Evolutionary conservation across 2,888 invertebrate genomes (phyloP).

Genomic region (Amiota minor): DNA sequence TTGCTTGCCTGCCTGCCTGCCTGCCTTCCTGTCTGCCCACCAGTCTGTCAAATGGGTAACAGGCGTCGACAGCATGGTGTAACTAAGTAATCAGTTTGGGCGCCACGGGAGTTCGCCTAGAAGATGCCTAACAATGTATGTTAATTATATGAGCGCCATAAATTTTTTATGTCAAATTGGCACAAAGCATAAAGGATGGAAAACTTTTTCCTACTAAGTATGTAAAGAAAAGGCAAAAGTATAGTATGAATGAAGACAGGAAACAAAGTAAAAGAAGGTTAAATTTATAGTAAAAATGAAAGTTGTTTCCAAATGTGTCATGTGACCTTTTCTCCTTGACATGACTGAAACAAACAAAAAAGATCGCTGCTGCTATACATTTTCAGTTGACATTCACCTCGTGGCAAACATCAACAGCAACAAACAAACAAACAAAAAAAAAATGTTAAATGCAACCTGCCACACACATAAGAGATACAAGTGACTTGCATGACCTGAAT

Average conservation of each 20-base stretch:
- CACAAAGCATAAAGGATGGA: neutral
- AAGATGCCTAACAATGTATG: no score
- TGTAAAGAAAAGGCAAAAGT: neutral
- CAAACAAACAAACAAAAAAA: conserved; percentile 35
- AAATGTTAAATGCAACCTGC: conserved; percentile 22
- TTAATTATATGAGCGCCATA: neutral
- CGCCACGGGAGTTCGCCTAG: no score
- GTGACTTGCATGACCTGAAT: conserved; percentile 52
- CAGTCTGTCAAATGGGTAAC: no score
- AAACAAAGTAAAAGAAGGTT: neutral
- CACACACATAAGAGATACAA: conserved; percentile 17
- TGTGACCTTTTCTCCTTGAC: conserved; percentile 21
- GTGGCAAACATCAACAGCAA: conserved; percentile 26
- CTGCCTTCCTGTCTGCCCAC: no score
- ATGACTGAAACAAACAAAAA: conserved; percentile 8
- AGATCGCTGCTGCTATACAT: neutral
- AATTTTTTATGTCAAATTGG: conserved; percentile 12
- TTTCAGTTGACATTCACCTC: conserved; percentile 28
- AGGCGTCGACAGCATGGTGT: no score
- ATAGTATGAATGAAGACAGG: neutral
- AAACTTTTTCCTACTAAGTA: neutral
- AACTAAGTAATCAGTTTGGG: no score
- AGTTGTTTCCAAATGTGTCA: conserved; percentile 7
- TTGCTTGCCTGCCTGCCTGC: no score
- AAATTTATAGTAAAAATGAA: neutral